A percentile compares a stretch with the other conserved stretches of the same genome.
Evolutionary conservation across 2,113 vertebrate genomes (phyloP).

Genomic region (Danionella cerebrum): DNA sequence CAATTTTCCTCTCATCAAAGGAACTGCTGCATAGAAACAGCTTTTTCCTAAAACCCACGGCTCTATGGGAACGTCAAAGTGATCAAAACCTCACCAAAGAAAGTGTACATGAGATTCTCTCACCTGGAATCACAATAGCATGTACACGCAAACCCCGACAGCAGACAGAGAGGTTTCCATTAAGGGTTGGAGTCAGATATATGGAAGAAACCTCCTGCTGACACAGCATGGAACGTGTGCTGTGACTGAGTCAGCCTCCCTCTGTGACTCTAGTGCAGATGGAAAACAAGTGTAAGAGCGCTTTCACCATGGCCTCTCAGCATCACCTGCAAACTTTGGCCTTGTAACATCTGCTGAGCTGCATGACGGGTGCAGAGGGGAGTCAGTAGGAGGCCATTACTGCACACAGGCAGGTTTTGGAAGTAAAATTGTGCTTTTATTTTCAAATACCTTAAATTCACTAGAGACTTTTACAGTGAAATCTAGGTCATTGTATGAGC

Average conservation of each 20-base stretch:
- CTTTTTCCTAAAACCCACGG: slow-evolving; percentile 18
- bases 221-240: slow-evolving; percentile 33
- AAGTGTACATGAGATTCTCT: slow-evolving; percentile 9
- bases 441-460: not conserved
- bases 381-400: not conserved
- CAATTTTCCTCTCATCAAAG: slow-evolving; percentile 39
- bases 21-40: slow-evolving; percentile 20
- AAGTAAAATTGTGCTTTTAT: not conserved
- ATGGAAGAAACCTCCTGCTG: slow-evolving; percentile 30
- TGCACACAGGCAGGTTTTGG: not conserved
- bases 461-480: not conserved
- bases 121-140: slow-evolving; percentile 10
- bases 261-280: slow-evolving; percentile 34
- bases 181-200: slow-evolving; percentile 12
- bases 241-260: slow-evolving; percentile 29
- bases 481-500: not conserved
- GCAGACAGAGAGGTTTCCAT: slow-evolving; percentile 24
- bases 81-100: not conserved
- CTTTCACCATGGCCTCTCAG: slow-evolving; percentile 6
- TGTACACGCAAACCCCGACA: not conserved
- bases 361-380: not conserved
- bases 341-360: slow-evolving; percentile 4
- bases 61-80: slow-evolving; percentile 4
- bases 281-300: slow-evolving; percentile 20
- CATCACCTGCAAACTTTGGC: slow-evolving; percentile 1